Percentiles rank a stretch among this genome's conserved stretches.
Conservation (phyloP, 1,140 invertebrate species). For the Uloborus diversus region DNA sequence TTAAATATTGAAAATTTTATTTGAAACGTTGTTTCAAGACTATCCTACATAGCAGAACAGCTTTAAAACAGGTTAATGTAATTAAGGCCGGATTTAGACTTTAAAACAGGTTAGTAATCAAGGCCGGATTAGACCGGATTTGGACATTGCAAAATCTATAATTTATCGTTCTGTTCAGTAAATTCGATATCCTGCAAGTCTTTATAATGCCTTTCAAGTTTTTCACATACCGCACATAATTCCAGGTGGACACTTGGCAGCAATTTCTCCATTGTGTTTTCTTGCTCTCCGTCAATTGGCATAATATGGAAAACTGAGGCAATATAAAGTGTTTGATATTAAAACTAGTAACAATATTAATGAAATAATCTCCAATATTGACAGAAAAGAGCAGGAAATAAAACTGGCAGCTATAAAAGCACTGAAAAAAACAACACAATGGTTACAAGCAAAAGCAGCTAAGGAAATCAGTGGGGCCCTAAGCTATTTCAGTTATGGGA, state of each 20-base stretch:
- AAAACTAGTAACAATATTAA: too few relatives aligned
- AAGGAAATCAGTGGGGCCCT: constrained; percentile 1
- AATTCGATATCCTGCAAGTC: neutral
- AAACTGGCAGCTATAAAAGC: constrained; percentile 15
- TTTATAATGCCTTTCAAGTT: neutral
- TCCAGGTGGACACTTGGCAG: neutral
- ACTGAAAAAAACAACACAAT: neutral
- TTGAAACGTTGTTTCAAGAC: too few relatives aligned
- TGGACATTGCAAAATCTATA: neutral
- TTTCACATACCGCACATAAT: neutral
- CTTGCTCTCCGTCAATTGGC: too few relatives aligned
- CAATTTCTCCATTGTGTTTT: too few relatives aligned
- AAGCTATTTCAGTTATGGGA: too few relatives aligned
- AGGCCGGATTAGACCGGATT: too few relatives aligned
- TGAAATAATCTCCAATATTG: constrained; percentile 16
- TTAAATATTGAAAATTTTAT: too few relatives aligned
- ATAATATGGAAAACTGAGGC: constrained; percentile 10
- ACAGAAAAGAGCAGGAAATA: constrained; percentile 4
- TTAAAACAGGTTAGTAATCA: too few relatives aligned
- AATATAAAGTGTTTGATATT: constrained; percentile 14
- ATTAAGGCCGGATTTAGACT: too few relatives aligned
- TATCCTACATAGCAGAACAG: too few relatives aligned
- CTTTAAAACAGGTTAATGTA: too few relatives aligned
- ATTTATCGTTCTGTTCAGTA: neutral
- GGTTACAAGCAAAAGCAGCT: neutral